Conservation (phyloP, 1,140 invertebrate genomes). For the Cydia amplana region DNA sequence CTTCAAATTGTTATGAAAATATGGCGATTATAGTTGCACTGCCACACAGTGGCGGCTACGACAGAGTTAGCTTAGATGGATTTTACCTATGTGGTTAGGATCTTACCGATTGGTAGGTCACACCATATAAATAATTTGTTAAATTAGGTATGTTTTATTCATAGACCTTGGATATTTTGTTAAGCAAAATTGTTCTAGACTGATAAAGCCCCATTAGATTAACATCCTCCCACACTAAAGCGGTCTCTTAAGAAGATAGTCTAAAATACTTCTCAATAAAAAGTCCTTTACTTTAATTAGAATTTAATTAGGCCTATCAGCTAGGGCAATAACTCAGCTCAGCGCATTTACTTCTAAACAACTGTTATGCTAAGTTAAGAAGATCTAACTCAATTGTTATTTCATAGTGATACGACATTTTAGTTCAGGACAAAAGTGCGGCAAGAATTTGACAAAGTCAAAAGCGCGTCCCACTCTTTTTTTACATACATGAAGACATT, state of each 20-base stretch:
- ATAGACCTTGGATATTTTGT: too few species aligned
- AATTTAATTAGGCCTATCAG: conserved; percentile 44
- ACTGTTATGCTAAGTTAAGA: neutral
- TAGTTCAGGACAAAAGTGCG: conserved; percentile 30
- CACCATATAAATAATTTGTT: too few species aligned
- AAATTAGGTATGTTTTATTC: too few species aligned
- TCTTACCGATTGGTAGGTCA: too few species aligned
- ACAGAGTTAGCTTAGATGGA: too few species aligned
- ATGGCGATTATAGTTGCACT: too few species aligned
- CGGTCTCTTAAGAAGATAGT: neutral
- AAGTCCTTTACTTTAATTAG: conserved; percentile 34
- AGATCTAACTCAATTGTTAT: conserved; percentile 16
- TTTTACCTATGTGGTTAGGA: too few species aligned
- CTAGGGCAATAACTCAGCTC: neutral
- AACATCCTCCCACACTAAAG: neutral
- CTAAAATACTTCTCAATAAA: neutral
- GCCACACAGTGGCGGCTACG: too few species aligned
- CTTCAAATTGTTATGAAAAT: too few species aligned
- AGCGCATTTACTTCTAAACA: neutral
- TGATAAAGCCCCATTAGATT: too few species aligned
- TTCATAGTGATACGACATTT: conserved; percentile 42
- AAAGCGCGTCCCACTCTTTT: conserved; percentile 61
- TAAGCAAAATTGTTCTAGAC: too few species aligned
- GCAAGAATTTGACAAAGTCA: conserved; percentile 56
- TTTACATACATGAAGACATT: conserved; percentile 53